These are phyloP conservation scores for Ectobius pallidus DNA, from an alignment of 2,888 invertebrate genomes.

Conservation along the genomic window DNA sequence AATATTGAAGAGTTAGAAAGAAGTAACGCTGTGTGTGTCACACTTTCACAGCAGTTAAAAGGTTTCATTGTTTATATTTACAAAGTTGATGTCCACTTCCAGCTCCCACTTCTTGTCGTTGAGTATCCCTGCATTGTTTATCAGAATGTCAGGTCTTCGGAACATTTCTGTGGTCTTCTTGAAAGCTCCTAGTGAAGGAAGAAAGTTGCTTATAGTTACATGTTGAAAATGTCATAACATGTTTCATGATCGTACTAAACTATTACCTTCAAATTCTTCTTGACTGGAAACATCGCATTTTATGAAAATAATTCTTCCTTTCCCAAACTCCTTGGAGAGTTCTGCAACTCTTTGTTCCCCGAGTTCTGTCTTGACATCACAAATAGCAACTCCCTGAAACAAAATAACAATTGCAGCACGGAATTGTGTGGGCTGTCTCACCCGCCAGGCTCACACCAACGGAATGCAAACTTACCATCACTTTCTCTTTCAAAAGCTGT, in stretches of 20 bases:
- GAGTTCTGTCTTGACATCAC: conserved; percentile 52
- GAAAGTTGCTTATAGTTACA: too few relatives aligned
- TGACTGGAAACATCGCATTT: conserved; percentile 50
- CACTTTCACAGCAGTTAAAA: too few relatives aligned
- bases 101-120: conserved; percentile 49
- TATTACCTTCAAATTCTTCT: conserved; percentile 51
- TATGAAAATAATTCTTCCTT: conserved; percentile 49
- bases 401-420: too few relatives aligned
- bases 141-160: conserved; percentile 46
- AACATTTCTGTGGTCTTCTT: conserved; percentile 29
- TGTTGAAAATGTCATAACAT: too few relatives aligned
- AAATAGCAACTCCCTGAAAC: conserved; percentile 49
- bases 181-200: conserved; percentile 16
- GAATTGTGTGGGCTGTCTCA: too few relatives aligned
- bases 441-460: too few relatives aligned
- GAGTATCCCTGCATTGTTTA: conserved; percentile 56
- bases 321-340: conserved; percentile 51
- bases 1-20: too few relatives aligned
- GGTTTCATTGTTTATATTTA: too few relatives aligned
- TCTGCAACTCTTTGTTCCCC: conserved; percentile 47
- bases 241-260: too few relatives aligned
- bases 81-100: too few relatives aligned
- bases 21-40: too few relatives aligned
- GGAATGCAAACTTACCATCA: neutral
- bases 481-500: neutral